Base-by-base conservation (phyloP, 1,140 invertebrate genomes). In the Lordiphosa mommai region DNA sequence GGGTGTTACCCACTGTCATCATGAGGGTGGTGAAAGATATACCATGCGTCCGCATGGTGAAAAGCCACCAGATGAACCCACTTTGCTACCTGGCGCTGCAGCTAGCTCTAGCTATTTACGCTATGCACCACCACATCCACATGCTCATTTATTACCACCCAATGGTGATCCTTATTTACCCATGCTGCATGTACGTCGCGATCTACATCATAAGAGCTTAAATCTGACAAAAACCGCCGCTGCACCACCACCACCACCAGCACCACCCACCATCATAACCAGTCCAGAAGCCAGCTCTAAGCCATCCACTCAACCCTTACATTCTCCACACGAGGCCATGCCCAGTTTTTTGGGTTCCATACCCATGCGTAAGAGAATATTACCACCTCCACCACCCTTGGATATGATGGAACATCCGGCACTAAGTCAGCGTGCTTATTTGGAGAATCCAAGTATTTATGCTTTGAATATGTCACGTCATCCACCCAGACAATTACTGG, bases 161-260 rank as follows among this genome's bases (percentile, higher is more conserved):
- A 61, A 73, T 6, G 72, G 74, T 9, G 72, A 90, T 40, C 90
- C 89, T 9, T 89, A 90, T 41, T 87, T 92, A 56, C 92, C 92
- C 1, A 92, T 93, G 58, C 72, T 94, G 17, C 94, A 95, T 68
- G 94, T 95, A 14, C 90, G 94, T 29, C 90, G 93, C 80, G 94
- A 94, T 69, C 88, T 95, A 14, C 91, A 94, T 52, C 92, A 92
- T 64, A 89, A 90, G 46, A 90, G 90, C 44, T 84, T 91, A 32
- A 82, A 80, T 38, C 67, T 44, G 1, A 72, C 64, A 20, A 87
- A 77, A 37, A 58, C 59, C 0, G 53, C 53, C 0, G 23, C 56
- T n/a, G 29, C 60, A 3, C 86, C 2, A 13, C 66, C 48, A 14
- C 58, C 66, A 13, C 56, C 63, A 33, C 47, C 74, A n/a, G 53